Conservation (phyloP, 2,888 invertebrate species). For the Thyatira batis region DNA sequence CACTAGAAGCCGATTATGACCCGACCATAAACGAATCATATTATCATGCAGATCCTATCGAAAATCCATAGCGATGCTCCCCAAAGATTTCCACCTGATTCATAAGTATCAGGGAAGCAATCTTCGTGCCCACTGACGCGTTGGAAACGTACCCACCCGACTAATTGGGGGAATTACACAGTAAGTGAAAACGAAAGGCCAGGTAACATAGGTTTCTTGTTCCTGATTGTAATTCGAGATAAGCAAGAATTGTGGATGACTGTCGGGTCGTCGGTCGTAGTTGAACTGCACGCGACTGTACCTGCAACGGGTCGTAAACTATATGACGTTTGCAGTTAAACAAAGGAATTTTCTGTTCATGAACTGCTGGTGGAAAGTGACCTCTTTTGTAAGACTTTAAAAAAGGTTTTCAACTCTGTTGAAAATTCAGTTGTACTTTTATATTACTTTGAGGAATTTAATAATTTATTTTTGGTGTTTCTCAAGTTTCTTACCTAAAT, state of each 20-base stretch:
- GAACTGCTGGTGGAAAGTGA: neutral
- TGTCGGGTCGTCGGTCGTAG: neutral
- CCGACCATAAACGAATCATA: neutral
- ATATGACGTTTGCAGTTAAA: neutral
- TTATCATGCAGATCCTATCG: neutral
- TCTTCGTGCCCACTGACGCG: slow-evolving; percentile 63
- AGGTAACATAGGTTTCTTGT: slow-evolving; percentile 18
- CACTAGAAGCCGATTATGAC: neutral
- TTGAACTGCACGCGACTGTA: neutral
- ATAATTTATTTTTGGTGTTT: too few species aligned
- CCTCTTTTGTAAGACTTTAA: too few species aligned
- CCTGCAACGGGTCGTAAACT: neutral
- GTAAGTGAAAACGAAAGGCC: slow-evolving; percentile 49
- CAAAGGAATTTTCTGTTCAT: neutral
- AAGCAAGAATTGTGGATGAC: neutral
- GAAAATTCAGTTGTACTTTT: too few species aligned
- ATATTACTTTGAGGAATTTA: too few species aligned
- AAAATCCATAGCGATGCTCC: neutral
- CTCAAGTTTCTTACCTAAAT: too few species aligned
- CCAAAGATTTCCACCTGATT: slow-evolving; percentile 21
- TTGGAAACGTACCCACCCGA: slow-evolving; percentile 53
- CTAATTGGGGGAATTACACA: slow-evolving; percentile 73
- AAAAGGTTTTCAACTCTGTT: too few species aligned
- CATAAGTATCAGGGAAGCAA: slow-evolving; percentile 46
- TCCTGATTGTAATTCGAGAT: slow-evolving; percentile 6